Evolutionary conservation across 2,113 vertebrate species (phyloP).

Genomic region (Delphinapterus leucas): DNA sequence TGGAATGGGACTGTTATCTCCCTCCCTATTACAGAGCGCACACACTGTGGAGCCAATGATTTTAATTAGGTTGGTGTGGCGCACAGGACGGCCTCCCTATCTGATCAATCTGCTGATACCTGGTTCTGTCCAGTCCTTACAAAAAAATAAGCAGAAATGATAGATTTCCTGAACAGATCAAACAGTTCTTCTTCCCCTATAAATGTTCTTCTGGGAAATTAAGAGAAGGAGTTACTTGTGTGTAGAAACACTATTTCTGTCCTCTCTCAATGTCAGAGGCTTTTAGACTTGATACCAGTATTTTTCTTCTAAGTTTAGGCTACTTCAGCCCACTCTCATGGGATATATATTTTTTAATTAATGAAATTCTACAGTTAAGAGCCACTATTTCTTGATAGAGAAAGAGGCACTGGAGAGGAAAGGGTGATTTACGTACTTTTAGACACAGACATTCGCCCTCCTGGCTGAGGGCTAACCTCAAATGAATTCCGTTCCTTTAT

Average conservation of each 20-base stretch:
- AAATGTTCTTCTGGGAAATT: slow-evolving; percentile 43
- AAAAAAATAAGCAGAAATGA: background rate
- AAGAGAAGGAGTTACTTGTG: background rate
- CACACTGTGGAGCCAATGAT: background rate
- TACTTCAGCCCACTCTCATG: background rate
- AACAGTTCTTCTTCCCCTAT: background rate
- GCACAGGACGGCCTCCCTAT: background rate
- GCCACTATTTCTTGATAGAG: background rate
- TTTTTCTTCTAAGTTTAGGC: background rate
- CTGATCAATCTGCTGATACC: background rate
- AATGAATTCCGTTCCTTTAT: background rate
- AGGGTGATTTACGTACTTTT: background rate
- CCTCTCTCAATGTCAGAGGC: background rate
- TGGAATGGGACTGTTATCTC: background rate
- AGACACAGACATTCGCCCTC: background rate
- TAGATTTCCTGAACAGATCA: background rate
- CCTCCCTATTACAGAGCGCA: background rate
- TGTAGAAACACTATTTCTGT: background rate
- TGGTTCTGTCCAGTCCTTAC: background rate
- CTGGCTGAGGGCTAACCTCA: background rate
- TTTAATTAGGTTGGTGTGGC: background rate
- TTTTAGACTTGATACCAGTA: background rate
- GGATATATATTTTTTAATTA: background rate
- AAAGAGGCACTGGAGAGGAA: background rate
- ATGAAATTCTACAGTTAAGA: background rate